phyloP scores from a whole-genome alignment of 2,888 invertebrate genomes.

The Caenorhabditis panamensis region DNA sequence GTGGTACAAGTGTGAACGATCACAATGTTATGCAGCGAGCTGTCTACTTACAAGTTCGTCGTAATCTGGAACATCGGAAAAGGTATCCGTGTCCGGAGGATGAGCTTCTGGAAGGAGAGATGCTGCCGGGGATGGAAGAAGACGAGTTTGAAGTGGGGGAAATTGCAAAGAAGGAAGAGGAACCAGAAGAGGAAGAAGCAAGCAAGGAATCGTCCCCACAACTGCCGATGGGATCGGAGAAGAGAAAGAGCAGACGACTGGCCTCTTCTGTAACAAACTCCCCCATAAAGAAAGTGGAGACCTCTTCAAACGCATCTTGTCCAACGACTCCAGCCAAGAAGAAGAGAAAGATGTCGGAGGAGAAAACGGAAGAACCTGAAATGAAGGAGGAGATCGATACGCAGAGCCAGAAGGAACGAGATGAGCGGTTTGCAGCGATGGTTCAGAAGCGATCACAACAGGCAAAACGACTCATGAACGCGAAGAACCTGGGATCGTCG shows the following conservation, averaged over 20 bases:
- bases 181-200: constrained; percentile 3
- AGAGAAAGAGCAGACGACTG: constrained; percentile 1
- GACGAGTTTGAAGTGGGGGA: constrained; percentile 12
- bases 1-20: constrained; percentile 56
- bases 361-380: not conserved
- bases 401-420: constrained; percentile 8
- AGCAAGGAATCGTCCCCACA: not conserved
- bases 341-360: constrained; percentile 12
- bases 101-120: not conserved
- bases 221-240: constrained; percentile 7
- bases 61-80: constrained; percentile 23
- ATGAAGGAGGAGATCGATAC: not conserved
- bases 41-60: constrained; percentile 36
- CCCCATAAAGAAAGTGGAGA: not conserved
- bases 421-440: constrained; percentile 46
- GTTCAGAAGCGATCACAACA: constrained; percentile 41
- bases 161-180: not conserved
- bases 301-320: not conserved
- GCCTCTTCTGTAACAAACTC: not conserved
- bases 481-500: constrained; percentile 16
- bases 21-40: constrained; percentile 54
- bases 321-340: constrained; percentile 33
- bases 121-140: not conserved
- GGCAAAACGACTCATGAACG: constrained; percentile 35
- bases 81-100: constrained; percentile 17